A percentile compares a stretch with the other conserved stretches of the same genome.
Evolutionary conservation across 2,113 vertebrate genomes (phyloP).

Genomic region (Hypocryptadius cinnamomeus): DNA sequence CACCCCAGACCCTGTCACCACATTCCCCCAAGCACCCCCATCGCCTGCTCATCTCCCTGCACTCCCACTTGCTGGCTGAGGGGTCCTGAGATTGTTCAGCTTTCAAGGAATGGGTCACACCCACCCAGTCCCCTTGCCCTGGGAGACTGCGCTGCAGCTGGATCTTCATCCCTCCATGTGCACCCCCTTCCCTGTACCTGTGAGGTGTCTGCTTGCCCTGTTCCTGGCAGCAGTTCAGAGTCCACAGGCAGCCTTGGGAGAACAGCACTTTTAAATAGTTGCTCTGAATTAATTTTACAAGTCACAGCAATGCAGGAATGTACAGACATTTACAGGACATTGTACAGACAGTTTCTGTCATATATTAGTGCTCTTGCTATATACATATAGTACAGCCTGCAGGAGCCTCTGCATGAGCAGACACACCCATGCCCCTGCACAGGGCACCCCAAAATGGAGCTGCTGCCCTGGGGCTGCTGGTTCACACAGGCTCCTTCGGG

Average conservation of each 20-base stretch:
- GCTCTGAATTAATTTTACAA: not conserved
- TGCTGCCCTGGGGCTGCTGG: not conserved
- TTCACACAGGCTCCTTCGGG: accelerated
- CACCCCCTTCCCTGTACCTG: not conserved
- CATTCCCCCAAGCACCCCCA: not conserved
- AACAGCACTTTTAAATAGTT: not conserved
- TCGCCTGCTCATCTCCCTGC: accelerated
- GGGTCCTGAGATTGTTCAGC: not conserved
- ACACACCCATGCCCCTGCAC: accelerated
- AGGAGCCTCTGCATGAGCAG: not conserved
- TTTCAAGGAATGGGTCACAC: not conserved
- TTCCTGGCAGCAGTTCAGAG: not conserved
- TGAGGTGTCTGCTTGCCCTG: accelerated
- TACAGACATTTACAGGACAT: constrained; percentile 45
- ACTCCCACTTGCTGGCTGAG: not conserved
- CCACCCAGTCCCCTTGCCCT: no score
- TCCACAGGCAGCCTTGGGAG: not conserved
- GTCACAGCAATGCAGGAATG: not conserved
- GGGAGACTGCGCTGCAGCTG: accelerated
- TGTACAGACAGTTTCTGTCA: not conserved
- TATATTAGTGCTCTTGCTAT: constrained; percentile 60
- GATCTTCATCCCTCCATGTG: not conserved
- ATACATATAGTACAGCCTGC: constrained; percentile 59
- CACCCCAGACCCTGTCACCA: accelerated
- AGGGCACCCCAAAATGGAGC: not conserved